Base-by-base conservation (phyloP, 2,888 invertebrate species). In the Apeira syringaria region DNA sequence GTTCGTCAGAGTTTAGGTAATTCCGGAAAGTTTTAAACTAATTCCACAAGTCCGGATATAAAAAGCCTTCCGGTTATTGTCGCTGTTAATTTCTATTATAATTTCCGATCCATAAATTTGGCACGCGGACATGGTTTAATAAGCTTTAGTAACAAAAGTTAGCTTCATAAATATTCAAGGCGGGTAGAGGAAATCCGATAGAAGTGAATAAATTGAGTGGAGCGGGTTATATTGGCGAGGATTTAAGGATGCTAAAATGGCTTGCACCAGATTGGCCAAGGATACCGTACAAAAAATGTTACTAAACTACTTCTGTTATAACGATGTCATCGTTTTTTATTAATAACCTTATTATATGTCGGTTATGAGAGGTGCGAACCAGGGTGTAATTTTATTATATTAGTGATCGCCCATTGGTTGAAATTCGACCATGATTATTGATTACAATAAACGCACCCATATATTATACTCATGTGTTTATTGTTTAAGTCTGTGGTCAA, bases 121-220 rank as follows among this genome's bases (percentile, higher is more conserved):
- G 53, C 38, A 52, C 47, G 50, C 54, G 57, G 61, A 64, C 69
- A 61, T 70, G 67, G 65, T 67, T 68, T 68, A 65, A 68, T 74
- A 74, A 68, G 60, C 62, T 63, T 61, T 57, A 61, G 68, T 68
- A 69, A 72, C 67, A 68, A 75, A 78, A 80, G 69, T 76, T 70
- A 53, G 62, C 58, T 74, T 78, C 76, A 80, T 81, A 77, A 81
- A 82, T 80, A 80, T 81, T 80, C 77, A 79, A 57, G 53, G 56
- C 50, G 53, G 58, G 50, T 55, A 53, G 61, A 68, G 68, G 65
- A 74, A 78, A 77, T 76, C 72, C 70, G 68, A 79, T 76, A 72
- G 73, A 66, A 62, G 62, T 54, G 72, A 75, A 75, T 74, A 79
- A 76, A 79, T 80, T 76, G 68, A 69, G 67, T 56, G 48, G 57